These are phyloP conservation scores for Lochmaea capreae DNA, from an alignment of 2,888 invertebrate genomes.

Conservation along the genomic window DNA sequence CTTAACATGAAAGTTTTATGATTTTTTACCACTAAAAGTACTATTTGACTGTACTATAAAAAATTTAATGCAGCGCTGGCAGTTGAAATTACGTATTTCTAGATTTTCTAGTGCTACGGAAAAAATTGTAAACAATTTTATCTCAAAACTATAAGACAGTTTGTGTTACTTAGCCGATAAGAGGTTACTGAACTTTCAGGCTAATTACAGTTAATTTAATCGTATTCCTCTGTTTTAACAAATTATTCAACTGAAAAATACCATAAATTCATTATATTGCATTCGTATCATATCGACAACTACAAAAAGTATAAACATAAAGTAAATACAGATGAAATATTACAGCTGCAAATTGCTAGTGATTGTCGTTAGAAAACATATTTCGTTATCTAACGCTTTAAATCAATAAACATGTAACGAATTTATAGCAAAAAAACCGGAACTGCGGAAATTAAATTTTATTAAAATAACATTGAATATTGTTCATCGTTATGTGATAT, in stretches of 20 bases:
- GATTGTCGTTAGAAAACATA: background rate
- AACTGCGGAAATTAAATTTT: background rate
- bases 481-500: background rate
- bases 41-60: no score
- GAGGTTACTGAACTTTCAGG: constrained; percentile 28
- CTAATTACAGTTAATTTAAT: constrained; percentile 3
- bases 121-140: constrained; percentile 21
- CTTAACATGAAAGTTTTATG: no score
- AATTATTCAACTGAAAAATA: background rate
- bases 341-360: background rate
- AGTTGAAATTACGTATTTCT: no score
- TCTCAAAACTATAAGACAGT: constrained; percentile 8
- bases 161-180: constrained; percentile 22
- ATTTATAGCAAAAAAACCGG: background rate
- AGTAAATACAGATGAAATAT: background rate
- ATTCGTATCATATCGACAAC: background rate
- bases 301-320: background rate
- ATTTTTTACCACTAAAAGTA: no score
- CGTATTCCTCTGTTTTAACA: background rate
- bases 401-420: background rate
- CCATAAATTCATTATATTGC: background rate
- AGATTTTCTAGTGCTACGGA: background rate
- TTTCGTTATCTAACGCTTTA: background rate
- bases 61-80: no score
- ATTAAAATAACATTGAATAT: background rate